Base-by-base conservation (phyloP, 1,140 invertebrate genomes). In the Trissolcus basalis region DNA sequence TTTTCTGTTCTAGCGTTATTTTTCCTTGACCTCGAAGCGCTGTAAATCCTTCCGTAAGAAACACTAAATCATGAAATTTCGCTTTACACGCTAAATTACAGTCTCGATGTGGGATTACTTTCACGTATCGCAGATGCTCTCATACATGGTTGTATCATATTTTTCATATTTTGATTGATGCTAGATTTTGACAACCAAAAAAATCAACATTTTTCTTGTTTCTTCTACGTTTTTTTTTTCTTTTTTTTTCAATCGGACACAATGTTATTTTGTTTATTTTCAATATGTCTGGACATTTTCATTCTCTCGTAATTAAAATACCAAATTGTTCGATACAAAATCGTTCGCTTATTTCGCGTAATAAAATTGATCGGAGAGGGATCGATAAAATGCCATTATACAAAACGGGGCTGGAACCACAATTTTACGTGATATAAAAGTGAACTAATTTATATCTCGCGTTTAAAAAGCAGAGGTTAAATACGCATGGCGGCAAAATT, bases 1-100 rank as follows among this genome's bases (percentile, higher is more conserved):
- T 59, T 72, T 71, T 59, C 48, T 32, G 51, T 59, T 45, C 27
- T 39, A 15, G 3, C n/a, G 32, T 54, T 64, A 64, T 64, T 72
- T 72, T 59, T 64, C 47, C 53, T 51, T 64, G 59, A 72, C 53
- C 60, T 47, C 13, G 11, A 72, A 72, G 47, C 27, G 12, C 55
- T 55, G 70, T 67, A 67, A 65, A 72, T 73, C 70, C 70, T 73
- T 51, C 47, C 47, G 16, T 33, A 73, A 73, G 70, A 54, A 73
- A 65, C 61, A 11, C 61, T 67, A 65, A 60, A 73, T 73, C 61
- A 67, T 60, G 61, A 67, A 72, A 72, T 72, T 73, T 73, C 47
- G 49, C 50, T 65, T 54, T 65, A 65, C 55, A 54, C 36, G 49
- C 70, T 65, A 73, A 73, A 73, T 73, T 65, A 61, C 55, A 65